These are phyloP conservation scores for Nemopilema nomurai DNA, from an alignment of 30 jellyfish, hydroid and myxozoan species.

Conservation along the genomic window DNA sequence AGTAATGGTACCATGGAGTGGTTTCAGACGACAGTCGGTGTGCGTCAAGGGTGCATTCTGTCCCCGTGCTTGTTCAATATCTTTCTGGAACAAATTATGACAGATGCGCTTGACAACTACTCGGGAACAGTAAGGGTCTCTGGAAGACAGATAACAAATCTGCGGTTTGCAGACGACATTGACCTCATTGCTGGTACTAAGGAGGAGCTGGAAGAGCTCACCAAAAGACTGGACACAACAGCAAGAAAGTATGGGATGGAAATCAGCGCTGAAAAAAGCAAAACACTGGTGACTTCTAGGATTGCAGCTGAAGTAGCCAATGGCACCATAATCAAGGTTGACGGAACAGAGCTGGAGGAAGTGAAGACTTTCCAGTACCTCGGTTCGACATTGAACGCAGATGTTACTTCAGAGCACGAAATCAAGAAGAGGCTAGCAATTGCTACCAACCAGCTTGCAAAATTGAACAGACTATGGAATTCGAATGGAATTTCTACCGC, in stretches of 20 bases:
- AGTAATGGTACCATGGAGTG: constrained; percentile 31
- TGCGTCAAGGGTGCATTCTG: constrained; percentile 56
- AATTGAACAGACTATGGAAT: constrained; percentile 36
- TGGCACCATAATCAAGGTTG: constrained; percentile 10
- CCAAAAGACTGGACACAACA: constrained; percentile 26
- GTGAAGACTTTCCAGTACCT: constrained; percentile 1
- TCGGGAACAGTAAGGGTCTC: constrained; percentile 34
- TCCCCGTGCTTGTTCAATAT: constrained; percentile 56
- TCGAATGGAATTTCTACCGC: constrained; percentile 39
- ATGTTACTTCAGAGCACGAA: constrained; percentile 5
- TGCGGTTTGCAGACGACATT: constrained; percentile 52
- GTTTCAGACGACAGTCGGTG: constrained; percentile 49
- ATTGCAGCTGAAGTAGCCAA: not conserved
- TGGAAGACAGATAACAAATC: constrained; percentile 48
- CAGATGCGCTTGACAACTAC: constrained; percentile 39
- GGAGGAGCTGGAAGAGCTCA: constrained; percentile 46
- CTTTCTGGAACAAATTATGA: constrained; percentile 60
- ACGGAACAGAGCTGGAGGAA: constrained; percentile 23
- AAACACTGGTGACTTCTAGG: constrained; percentile 21
- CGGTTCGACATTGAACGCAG: constrained; percentile 5
- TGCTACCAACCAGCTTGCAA: constrained; percentile 48
- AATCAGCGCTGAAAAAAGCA: constrained; percentile 42
- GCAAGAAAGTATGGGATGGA: constrained; percentile 58
- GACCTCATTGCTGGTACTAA: constrained; percentile 33
- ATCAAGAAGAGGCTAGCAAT: constrained; percentile 32